Evolutionary conservation across 1,140 invertebrate genomes (phyloP), one percentile per base, ranked within the genome.

Genomic region (Rhyacophila brunnea): DNA sequence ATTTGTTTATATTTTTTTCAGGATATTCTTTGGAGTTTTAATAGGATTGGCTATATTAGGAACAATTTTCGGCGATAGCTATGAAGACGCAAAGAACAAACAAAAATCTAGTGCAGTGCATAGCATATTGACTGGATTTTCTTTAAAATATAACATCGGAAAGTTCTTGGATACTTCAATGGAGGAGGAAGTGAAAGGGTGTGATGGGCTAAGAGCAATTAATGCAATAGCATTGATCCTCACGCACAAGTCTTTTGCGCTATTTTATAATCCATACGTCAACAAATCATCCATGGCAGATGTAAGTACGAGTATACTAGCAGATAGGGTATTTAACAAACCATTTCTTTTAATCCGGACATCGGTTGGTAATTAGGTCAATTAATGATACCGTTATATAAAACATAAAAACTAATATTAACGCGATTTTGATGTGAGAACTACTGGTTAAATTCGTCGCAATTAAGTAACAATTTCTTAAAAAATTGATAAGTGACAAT

Each of bases 201-300:
- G 89, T 1, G 87, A 90, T 67, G 87, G 86, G 0, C 80, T 88
- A 10, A 74, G 88, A 68, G 83, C 84, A 10, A 61, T 89, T 1
- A 89, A 89, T 64, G 87, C 86, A 4, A 46, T 85, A 0, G 80
- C 86, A 64, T 68, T 90, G 34, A 67, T 89, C 6, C 18, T 86
- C 0, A 82, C 85, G 0, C 88, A 90, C 62, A 90, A 90, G 68
- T 86, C 86, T 1, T 85, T 90, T 84, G 86, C 87, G 0, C 67
- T 87, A 58, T 86, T 89, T 34, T 89, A 86, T 65, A 82, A 81
- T 55, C 86, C 87, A 19, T 89, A 84, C 64, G 67, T 81, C 1
- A 90, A 90, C 60, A 82, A 87, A 59, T 87, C 86, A 1, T 71
- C 75, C 38, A 88, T 85, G 81, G 77, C 83, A 10, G 85, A 85